Percentiles rank a stretch among this genome's conserved stretches.
These are phyloP conservation scores for Tetragnatha versicolor DNA, from an alignment of 1,140 invertebrate genomes.

Conservation along the genomic window DNA sequence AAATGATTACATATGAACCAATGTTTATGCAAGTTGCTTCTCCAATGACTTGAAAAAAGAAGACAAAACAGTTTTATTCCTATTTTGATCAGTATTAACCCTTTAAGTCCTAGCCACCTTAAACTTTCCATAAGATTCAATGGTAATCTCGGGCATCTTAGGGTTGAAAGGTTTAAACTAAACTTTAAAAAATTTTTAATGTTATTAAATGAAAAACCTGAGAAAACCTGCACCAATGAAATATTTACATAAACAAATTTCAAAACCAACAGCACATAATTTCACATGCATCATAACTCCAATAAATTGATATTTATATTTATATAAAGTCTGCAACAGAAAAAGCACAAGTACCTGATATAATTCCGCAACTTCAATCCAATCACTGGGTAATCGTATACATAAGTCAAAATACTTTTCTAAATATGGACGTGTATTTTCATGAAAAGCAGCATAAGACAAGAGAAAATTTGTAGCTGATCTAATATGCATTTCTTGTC, in stretches of 20 bases:
- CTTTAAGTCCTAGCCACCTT: too few species aligned
- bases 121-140: too few species aligned
- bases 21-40: too few species aligned
- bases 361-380: conserved; percentile 67
- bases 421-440: conserved; percentile 62
- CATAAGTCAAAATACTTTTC: conserved; percentile 64
- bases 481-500: conserved; percentile 66
- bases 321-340: too few species aligned
- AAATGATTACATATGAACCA: too few species aligned
- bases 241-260: background rate
- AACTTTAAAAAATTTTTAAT: too few species aligned
- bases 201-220: too few species aligned
- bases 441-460: conserved; percentile 62
- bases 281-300: background rate
- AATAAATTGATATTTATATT: background rate
- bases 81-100: too few species aligned
- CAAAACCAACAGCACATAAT: background rate
- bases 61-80: too few species aligned
- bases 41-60: too few species aligned
- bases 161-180: too few species aligned
- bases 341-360: conserved; percentile 63
- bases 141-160: too few species aligned
- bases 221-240: background rate
- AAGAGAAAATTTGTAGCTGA: conserved; percentile 67
- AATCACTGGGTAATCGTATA: conserved; percentile 66